Evolutionary conservation across 2,113 vertebrate species (phyloP).

Genomic region (Vidua chalybeata): DNA sequence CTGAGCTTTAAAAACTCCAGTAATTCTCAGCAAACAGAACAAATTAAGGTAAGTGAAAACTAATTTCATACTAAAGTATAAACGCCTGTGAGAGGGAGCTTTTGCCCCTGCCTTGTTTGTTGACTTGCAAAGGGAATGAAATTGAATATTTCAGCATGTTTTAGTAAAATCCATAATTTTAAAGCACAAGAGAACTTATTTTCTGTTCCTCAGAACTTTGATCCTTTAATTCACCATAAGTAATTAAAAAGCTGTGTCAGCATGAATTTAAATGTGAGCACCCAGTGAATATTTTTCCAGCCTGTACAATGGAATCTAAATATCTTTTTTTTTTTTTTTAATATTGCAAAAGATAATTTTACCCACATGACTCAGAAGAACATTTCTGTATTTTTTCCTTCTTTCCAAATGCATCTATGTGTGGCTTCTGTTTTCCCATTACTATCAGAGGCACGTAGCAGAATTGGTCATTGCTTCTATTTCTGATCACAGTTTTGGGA

Average conservation of each 20-base stretch:
- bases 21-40: conserved; percentile 38
- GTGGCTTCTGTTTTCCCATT: not conserved
- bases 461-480: conserved; percentile 27
- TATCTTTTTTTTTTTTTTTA: not conserved
- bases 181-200: not conserved
- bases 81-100: not conserved
- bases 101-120: not conserved
- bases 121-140: not conserved
- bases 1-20: not conserved
- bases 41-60: conserved; percentile 43
- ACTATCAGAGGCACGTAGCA: not conserved
- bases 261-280: not conserved
- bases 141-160: not conserved
- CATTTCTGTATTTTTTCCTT: not conserved
- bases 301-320: not conserved
- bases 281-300: not conserved
- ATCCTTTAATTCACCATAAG: not conserved
- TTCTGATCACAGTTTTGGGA: conserved; percentile 1
- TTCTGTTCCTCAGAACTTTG: not conserved
- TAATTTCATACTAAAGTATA: conserved; percentile 4
- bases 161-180: conserved; percentile 12
- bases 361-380: not conserved
- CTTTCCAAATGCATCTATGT: not conserved
- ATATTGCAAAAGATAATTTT: not conserved
- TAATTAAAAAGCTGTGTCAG: not conserved